phyloP scores from a whole-genome alignment of 1,140 invertebrate species.

The Micrasema minimum region DNA sequence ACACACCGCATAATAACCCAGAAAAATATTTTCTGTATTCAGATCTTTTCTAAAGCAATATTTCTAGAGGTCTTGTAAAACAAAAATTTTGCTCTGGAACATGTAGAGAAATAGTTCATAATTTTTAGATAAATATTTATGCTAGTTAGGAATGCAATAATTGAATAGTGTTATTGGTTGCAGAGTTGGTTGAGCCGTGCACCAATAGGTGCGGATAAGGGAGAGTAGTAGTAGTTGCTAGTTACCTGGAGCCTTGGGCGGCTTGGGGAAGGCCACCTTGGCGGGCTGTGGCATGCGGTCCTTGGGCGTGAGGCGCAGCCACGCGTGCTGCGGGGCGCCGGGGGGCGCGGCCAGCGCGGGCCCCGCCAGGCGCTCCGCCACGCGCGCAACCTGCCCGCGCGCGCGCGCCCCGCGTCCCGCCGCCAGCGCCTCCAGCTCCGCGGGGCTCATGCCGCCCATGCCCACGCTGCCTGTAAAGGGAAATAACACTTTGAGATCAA shows the following conservation, averaged over 20 bases:
- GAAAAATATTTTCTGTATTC: too few relatives aligned
- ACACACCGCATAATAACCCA: too few relatives aligned
- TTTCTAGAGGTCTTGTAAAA: too few relatives aligned
- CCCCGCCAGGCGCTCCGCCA: constrained; percentile 80
- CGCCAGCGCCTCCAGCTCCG: constrained; percentile 71
- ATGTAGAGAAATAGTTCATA: too few relatives aligned
- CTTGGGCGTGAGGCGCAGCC: constrained; percentile 83
- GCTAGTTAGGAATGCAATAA: too few relatives aligned
- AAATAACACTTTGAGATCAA: constrained; percentile 21
- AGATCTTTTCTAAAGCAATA: too few relatives aligned
- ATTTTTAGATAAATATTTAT: too few relatives aligned
- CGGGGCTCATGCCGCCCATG: constrained; percentile 70
- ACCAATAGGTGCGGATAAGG: too few relatives aligned
- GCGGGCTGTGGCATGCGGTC: constrained; percentile 82
- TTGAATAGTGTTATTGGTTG: too few relatives aligned
- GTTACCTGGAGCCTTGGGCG: constrained; percentile 81
- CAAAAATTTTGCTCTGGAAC: too few relatives aligned
- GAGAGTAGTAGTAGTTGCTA: too few relatives aligned
- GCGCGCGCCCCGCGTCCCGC: constrained; percentile 65
- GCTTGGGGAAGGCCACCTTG: constrained; percentile 86
- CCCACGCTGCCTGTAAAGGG: constrained; percentile 68
- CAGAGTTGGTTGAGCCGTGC: too few relatives aligned
- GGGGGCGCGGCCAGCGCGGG: constrained; percentile 66
- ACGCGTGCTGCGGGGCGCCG: constrained; percentile 76
- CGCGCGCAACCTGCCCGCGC: constrained; percentile 78